Evolutionary conservation across 2,888 invertebrate species (phyloP).

Genomic region (Cephus spinipes): DNA sequence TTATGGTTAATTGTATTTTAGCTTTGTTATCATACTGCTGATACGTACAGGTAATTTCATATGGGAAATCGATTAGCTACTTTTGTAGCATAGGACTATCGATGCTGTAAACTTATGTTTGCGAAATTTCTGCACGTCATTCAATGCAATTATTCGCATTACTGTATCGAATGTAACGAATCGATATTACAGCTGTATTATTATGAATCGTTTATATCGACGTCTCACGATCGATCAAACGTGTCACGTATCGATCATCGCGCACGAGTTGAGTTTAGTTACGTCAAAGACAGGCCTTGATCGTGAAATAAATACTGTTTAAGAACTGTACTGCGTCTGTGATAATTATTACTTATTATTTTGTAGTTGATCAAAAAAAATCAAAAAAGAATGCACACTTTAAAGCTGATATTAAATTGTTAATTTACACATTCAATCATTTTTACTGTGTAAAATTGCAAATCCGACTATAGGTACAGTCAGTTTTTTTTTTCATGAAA

Average conservation of each 20-base stretch:
- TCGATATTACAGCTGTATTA: neutral
- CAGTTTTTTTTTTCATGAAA: neutral
- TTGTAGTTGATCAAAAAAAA: neutral
- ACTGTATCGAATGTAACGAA: neutral
- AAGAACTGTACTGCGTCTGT: neutral
- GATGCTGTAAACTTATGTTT: neutral
- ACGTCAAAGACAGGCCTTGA: neutral
- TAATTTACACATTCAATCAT: neutral
- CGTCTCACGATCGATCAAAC: neutral
- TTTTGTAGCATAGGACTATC: neutral
- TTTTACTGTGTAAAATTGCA: neutral
- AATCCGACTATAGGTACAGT: neutral
- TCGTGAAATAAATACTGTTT: neutral
- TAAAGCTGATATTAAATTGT: neutral
- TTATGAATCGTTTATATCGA: neutral
- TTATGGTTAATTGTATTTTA: too few relatives aligned
- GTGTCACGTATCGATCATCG: neutral
- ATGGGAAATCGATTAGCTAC: neutral
- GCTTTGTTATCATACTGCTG: too few relatives aligned
- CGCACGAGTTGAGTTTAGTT: neutral
- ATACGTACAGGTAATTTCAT: too few relatives aligned
- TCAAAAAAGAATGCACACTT: too few relatives aligned
- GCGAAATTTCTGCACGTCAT: neutral
- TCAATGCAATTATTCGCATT: neutral
- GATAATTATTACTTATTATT: neutral